These are phyloP conservation scores for Poecilia picta DNA, from an alignment of 2,797 vertebrate genomes.

Conservation along the genomic window DNA sequence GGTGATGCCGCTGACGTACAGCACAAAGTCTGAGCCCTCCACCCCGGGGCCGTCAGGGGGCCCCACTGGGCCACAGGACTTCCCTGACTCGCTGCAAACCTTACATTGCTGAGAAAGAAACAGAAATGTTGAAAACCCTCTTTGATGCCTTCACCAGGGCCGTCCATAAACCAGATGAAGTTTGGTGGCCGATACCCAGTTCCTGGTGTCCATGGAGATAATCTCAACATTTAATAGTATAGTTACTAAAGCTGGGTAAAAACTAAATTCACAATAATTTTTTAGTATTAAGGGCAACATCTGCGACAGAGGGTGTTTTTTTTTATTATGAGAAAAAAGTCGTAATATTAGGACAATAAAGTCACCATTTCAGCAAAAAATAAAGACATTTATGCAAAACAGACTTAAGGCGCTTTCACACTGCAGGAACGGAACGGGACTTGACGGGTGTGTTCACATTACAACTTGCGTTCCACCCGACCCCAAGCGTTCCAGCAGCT, in stretches of 20 bases:
- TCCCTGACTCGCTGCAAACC: constrained; percentile 86
- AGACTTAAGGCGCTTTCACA: too few species aligned
- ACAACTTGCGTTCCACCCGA: too few species aligned
- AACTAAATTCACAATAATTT: background rate
- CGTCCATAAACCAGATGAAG: background rate
- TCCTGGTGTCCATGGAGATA: background rate
- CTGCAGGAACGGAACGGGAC: too few species aligned
- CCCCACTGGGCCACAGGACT: constrained; percentile 83
- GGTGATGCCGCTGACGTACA: constrained; percentile 92
- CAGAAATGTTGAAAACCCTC: background rate
- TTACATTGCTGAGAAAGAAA: constrained; percentile 87
- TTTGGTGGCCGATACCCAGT: background rate
- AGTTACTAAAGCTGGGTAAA: background rate
- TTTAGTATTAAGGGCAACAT: background rate
- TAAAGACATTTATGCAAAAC: background rate
- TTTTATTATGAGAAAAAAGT: too few species aligned
- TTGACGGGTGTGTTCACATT: too few species aligned
- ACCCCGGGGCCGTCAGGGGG: constrained; percentile 87
- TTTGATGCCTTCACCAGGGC: background rate
- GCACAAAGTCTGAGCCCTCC: constrained; percentile 89
- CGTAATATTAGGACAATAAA: too few species aligned
- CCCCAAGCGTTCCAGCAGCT: too few species aligned
- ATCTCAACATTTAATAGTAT: background rate
- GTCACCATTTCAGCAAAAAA: too few species aligned
- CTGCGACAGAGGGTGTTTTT: background rate